phyloP scores from a whole-genome alignment of 2,113 vertebrate genomes.

The Heterotilapia buettikoferi region DNA sequence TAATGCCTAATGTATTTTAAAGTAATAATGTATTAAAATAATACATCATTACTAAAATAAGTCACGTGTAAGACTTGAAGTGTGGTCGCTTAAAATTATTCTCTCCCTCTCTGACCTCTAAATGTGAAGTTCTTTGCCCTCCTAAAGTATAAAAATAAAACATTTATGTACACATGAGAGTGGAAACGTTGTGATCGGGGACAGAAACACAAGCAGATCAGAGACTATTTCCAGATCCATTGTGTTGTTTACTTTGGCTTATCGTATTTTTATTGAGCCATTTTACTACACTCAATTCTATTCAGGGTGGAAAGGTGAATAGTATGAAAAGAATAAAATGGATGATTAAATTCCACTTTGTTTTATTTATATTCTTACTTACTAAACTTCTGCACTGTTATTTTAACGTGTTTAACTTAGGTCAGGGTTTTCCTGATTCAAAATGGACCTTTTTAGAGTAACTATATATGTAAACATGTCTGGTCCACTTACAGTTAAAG shows the following conservation, averaged over 20 bases:
- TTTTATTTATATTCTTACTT: neutral
- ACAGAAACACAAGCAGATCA: neutral
- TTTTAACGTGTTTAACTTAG: neutral
- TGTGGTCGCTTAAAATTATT: neutral
- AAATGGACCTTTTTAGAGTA: neutral
- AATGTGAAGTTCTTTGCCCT: neutral
- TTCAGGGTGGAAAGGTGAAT: neutral
- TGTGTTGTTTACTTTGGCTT: neutral
- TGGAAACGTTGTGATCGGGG: neutral
- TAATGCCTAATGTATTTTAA: neutral
- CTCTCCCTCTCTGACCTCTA: neutral
- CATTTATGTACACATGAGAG: neutral
- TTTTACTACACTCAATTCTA: neutral
- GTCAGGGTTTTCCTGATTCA: neutral
- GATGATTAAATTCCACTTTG: neutral
- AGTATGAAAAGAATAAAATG: neutral
- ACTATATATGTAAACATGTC: neutral
- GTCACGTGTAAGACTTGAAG: neutral
- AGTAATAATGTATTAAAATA: neutral
- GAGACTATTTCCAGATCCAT: neutral
- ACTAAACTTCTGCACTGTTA: neutral
- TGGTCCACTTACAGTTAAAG: neutral
- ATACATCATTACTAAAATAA: neutral
- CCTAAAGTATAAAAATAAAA: neutral
- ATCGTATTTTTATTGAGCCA: neutral